Evolutionary conservation across 2,888 invertebrate species (phyloP).

Genomic region (Anthophora plumipes): DNA sequence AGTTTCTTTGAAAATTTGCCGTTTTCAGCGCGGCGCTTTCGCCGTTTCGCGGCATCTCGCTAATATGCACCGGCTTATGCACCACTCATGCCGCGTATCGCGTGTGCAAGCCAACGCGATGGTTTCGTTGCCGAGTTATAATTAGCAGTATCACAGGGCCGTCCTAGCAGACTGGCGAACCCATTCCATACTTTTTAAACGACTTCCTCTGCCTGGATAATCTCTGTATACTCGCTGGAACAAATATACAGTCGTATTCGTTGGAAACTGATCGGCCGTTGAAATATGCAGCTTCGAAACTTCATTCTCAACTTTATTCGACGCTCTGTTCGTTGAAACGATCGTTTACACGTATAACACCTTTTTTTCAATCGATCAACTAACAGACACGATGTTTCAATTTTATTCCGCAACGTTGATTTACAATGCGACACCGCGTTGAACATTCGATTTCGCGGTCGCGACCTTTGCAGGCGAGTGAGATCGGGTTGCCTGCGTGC

Average conservation of each 20-base stretch:
- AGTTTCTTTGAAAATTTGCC: slow-evolving; percentile 9
- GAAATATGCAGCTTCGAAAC: too few relatives aligned
- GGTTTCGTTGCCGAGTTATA: slow-evolving; percentile 77
- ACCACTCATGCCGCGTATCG: slow-evolving; percentile 57
- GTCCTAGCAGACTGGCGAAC: slow-evolving; percentile 45
- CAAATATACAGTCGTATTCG: too few relatives aligned
- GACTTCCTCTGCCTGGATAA: too few relatives aligned
- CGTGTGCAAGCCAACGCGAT: slow-evolving; percentile 68
- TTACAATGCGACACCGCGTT: background rate
- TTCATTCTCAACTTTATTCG: too few relatives aligned
- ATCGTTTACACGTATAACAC: background rate
- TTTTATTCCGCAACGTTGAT: background rate
- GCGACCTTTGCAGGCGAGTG: slow-evolving; percentile 29
- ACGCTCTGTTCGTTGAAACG: too few relatives aligned
- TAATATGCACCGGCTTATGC: slow-evolving; percentile 15
- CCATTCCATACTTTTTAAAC: slow-evolving; percentile 22
- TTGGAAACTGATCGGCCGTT: too few relatives aligned
- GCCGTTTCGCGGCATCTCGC: slow-evolving; percentile 5
- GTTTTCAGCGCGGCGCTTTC: slow-evolving; percentile 22
- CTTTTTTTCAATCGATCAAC: background rate
- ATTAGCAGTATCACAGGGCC: slow-evolving; percentile 74
- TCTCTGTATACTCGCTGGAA: background rate
- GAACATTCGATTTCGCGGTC: slow-evolving; percentile 57
- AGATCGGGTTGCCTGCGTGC: slow-evolving; percentile 33
- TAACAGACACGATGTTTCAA: background rate